Percentiles rank a stretch among this genome's conserved stretches.
These are phyloP conservation scores for Orycteropus afer DNA, from an alignment of 2,113 vertebrate species.

Conservation along the genomic window DNA sequence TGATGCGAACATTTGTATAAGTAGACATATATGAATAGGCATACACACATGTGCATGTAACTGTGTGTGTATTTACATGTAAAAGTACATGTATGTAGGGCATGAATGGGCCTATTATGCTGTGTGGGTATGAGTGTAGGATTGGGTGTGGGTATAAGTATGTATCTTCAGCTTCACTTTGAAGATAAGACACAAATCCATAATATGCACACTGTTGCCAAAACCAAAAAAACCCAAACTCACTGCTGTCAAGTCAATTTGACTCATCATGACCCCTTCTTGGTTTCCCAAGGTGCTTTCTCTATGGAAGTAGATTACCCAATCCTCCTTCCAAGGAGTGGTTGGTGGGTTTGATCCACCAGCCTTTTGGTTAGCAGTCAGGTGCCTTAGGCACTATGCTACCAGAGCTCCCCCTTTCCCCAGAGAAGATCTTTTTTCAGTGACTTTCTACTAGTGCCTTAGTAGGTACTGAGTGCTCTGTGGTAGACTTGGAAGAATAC, in stretches of 20 bases:
- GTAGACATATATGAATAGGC: background rate
- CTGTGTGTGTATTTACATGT: background rate
- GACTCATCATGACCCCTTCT: too few species aligned
- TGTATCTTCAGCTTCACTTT: background rate
- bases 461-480: background rate
- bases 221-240: too few species aligned
- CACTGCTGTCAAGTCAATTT: too few species aligned
- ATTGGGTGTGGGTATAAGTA: too few species aligned
- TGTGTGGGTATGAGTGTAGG: background rate
- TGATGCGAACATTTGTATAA: background rate
- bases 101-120: too few species aligned
- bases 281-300: too few species aligned
- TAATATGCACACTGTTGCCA: accelerated
- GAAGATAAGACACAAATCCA: background rate
- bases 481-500: background rate
- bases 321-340: too few species aligned
- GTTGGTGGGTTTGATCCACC: too few species aligned
- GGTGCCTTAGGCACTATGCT: too few species aligned
- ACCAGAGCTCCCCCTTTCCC: too few species aligned
- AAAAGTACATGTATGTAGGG: background rate
- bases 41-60: background rate
- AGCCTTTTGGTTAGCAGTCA: too few species aligned
- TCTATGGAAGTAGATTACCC: too few species aligned
- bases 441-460: background rate
- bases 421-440: background rate